These are phyloP conservation scores for Ylistrum balloti DNA, from an alignment of 1,140 invertebrate genomes.

Conservation along the genomic window DNA sequence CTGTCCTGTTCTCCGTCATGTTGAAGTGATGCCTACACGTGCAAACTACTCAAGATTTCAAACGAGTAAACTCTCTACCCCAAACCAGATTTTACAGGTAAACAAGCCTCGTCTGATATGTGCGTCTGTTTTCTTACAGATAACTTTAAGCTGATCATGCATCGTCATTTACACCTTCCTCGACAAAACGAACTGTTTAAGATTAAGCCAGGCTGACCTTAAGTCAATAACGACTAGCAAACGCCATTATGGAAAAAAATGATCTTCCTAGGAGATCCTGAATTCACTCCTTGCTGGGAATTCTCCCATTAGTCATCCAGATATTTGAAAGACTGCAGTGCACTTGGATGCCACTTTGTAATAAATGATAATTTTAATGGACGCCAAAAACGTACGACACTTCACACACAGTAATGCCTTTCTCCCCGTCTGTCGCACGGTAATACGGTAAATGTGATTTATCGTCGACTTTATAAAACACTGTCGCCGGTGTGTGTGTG, in stretches of 20 bases:
- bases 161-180: neutral
- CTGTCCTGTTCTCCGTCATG: neutral
- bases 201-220: neutral
- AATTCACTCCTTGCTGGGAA: neutral
- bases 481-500: neutral
- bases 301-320: neutral
- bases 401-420: neutral
- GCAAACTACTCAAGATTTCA: conserved; percentile 17
- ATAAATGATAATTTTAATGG: conserved; percentile 40
- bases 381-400: neutral
- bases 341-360: neutral
- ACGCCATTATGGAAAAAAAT: neutral
- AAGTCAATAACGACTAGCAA: neutral
- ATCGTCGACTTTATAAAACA: conserved; percentile 19
- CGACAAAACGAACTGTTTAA: neutral
- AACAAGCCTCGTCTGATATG: neutral
- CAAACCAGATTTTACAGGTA: conserved; percentile 5
- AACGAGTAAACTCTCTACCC: neutral
- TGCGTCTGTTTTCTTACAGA: neutral
- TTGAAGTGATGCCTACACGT: neutral
- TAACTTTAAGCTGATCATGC: neutral
- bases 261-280: neutral
- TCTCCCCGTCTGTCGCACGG: neutral
- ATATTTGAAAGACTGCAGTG: neutral
- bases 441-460: neutral